Evolutionary conservation across 2,888 invertebrate species (phyloP).

Genomic region (Oligia latruncula): DNA sequence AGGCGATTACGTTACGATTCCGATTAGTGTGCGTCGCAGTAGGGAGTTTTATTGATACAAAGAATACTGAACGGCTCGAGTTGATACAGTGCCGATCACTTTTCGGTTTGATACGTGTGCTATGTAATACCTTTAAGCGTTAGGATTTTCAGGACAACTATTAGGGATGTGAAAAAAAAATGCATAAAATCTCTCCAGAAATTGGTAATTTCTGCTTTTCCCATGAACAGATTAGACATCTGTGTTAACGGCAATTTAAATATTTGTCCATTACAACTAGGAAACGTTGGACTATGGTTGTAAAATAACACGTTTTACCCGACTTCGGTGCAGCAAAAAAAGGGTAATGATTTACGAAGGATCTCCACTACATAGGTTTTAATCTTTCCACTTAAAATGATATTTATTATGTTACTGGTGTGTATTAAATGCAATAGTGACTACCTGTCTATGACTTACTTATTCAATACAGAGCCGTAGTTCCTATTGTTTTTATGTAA

Average conservation of each 20-base stretch:
- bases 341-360: background rate
- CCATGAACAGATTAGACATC: background rate
- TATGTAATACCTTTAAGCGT: too few species aligned
- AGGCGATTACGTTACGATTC: too few species aligned
- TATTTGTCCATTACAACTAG: background rate
- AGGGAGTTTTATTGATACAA: too few species aligned
- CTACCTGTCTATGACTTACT: constrained; percentile 1
- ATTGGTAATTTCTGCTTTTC: background rate
- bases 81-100: too few species aligned
- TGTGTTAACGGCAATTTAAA: background rate
- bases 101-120: too few species aligned
- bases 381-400: background rate
- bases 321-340: background rate
- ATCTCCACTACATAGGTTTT: too few species aligned
- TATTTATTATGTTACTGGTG: background rate
- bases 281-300: background rate
- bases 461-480: background rate
- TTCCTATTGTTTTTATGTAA: constrained; percentile 8
- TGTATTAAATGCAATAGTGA: constrained; percentile 36
- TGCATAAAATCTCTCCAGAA: background rate
- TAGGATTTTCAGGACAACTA: background rate
- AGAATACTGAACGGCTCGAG: too few species aligned
- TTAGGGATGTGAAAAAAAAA: background rate
- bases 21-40: too few species aligned
- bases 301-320: background rate